Base-by-base conservation (phyloP, 37 sponge, comb jelly and placozoan genomes). In the Theonella swinhoei region DNA sequence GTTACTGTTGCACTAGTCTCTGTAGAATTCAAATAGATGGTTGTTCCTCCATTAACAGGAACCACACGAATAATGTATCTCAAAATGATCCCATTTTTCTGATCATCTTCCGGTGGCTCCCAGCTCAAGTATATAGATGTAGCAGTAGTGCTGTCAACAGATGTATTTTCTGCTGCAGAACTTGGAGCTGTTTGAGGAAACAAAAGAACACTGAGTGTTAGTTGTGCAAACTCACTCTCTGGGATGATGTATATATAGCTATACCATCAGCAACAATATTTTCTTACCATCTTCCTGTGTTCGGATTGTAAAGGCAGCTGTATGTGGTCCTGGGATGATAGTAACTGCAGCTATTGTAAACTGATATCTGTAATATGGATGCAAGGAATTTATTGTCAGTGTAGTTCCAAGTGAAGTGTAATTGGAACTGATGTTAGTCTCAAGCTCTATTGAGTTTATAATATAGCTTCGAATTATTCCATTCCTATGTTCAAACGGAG, bases 331-430 rank as follows among this genome's bases (percentile, higher is more conserved):
- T 23, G 69, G 29, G 35, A 43, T 39, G 35, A 80, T 67, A 29
- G 80, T 86, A 63, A 65, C 69, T 14, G 86, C 86, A 62, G 86
- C 80, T 29, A 86, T 39, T 29, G 24, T 78, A 23, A 69, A 73
- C 25, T 72, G 42, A 43, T 86, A 86, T n/a, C 24, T 62, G 40
- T 86, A 79, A 80, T 43, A 86, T 28, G 86, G 86, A 62, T 79
- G 86, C 42, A 86, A 64, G 0, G 65, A 77, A 43, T 24, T 29
- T 33, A 85, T 5, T 11, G 29, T 62, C 7, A 73, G 32, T 36
- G 25, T 63, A 41, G 37, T 72, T 0, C 19, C 42, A 61, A 35
- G n/a, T 20, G 64, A 39, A 24, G 74, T 73, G 33, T 54, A 42
- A 17, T 4, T 73, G 38, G 35, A 73, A 23, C 17, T 72, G 20